Base-by-base conservation (phyloP, 2,113 vertebrate genomes). In the Gallinago paraguaiae region DNA sequence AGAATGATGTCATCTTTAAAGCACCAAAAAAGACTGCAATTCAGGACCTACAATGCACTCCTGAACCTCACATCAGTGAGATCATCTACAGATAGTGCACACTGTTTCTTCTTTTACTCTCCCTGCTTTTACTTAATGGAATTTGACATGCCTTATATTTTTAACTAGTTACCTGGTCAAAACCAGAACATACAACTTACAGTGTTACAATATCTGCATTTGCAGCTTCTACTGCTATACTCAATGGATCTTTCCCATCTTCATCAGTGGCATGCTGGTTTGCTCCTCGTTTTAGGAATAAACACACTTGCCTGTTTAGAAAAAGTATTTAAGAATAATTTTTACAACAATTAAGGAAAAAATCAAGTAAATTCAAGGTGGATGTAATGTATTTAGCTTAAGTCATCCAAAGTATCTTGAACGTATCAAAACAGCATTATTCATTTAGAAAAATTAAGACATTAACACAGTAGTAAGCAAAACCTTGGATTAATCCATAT, bases 131-230 rank as follows among this genome's bases (percentile, higher is more conserved):
- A n/a, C 17, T 3, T 31, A 50, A 82, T 5, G 17, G 7, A 39
- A 46, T 91, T 39, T 76, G 57, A 48, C 12, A 76, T 79, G 31
- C n/a, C 39, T 75, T 86, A 1, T 50, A 35, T 67, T 86, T 92
- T 54, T 46, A 68, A 60, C 33, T 39, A 67, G 39, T 76, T 69
- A 85, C 10, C 14, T 13, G 37, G 30, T 43, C 7, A 72, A 61
- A 82, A 56, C 13, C 17, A 63, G 59, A 94, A 82, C 0, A 10
- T 64, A 51, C 22, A 64, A 98, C 99, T 98, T 96, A 99, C 99
- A 99, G 91, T 2, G 99, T 99, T 84, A 99, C 99, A 15, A 99
- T 99, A 81, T 99, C 99, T 18, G 99, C 99, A 75, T 99, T 99
- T 90, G 99, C 99, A 9, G 99, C 99, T 78, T 99, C 99, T 93